Evolutionary conservation across 2,888 invertebrate species (phyloP), one percentile per base, ranked within the genome.

Genomic region (Drosophila nr. medialis): DNA sequence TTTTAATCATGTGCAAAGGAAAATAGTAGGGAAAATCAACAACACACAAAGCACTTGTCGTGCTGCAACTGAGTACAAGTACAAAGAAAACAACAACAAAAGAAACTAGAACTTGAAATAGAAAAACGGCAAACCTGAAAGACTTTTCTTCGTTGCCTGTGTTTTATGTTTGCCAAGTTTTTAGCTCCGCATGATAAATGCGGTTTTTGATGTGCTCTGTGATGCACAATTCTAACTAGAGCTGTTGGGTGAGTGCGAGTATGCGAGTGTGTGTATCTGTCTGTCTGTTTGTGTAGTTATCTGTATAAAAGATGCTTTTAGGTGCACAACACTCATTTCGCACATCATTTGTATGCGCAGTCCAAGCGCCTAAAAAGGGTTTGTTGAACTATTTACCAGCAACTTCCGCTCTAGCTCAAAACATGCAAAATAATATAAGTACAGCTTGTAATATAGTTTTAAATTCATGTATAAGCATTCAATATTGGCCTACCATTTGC

Each of bases 161-260:
- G 79, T 73, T 85, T 53, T 68, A 65, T 72, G 64, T 73, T 77
- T 60, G 48, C 50, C 61, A 71, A 78, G 84, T 78, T 86, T 71
- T 63, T 42, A 81, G 61, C 71, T 79, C 61, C 66, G 51, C 75
- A 70, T 74, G 82, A 84, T 84, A 79, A 84, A 89, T 89, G 85
- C 72, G 72, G 89, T 63, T 72, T 71, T 83, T 83, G 75, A 75
- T 75, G 74, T 75, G 40, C 50, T 65, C 24, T 61, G 32, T 55
- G 58, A 42, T 67, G 61, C 50, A 61, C n/a, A 30, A 38, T 61
- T 72, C 56, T 56, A 5, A 42, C 2, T 29, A 48, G 50, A 56
- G 51, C 38, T 42, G 51, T 71, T 61, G 32, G 54, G 53, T 59
- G 71, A 38, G 6, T 55, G 60, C 49, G 34, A n/a, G 61, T 10